Evolutionary conservation across 2,113 vertebrate species (phyloP).

Genomic region (Notothenia rossii): DNA sequence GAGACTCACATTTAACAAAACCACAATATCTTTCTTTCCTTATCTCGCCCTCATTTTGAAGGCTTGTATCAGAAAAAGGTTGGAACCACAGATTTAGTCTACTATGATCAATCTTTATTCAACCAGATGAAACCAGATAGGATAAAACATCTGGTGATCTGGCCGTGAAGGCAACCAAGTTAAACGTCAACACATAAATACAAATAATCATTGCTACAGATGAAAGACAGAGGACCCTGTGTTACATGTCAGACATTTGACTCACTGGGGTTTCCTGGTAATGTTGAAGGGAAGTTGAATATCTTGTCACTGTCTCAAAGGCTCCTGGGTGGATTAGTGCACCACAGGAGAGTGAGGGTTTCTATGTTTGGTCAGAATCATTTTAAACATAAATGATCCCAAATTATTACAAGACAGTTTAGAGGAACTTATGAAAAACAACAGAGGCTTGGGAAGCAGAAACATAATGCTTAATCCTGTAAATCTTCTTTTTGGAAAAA

Average conservation of each 20-base stretch:
- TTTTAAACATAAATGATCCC: neutral
- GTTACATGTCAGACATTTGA: neutral
- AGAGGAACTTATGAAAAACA: neutral
- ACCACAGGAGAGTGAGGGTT: neutral
- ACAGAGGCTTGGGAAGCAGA: neutral
- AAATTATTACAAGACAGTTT: neutral
- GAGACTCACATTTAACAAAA: too few species aligned
- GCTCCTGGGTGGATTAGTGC: slow-evolving; percentile 53
- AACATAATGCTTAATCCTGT: neutral
- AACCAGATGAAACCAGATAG: too few species aligned
- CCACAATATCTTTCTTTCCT: too few species aligned
- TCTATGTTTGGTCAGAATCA: neutral
- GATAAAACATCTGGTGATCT: too few species aligned
- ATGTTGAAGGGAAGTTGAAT: neutral
- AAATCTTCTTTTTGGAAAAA: neutral
- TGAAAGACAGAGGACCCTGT: neutral
- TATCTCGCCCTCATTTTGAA: neutral
- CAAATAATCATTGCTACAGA: neutral
- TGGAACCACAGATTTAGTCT: too few species aligned
- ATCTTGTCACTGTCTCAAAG: slow-evolving; percentile 6
- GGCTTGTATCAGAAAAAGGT: neutral
- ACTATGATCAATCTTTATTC: too few species aligned
- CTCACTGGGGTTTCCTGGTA: neutral
- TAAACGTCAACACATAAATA: too few species aligned
- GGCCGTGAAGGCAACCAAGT: too few species aligned